Percentiles rank a stretch among this genome's conserved stretches.
These are phyloP conservation scores for Gnatocerus cornutus DNA, from an alignment of 2,888 invertebrate species.

Conservation along the genomic window DNA sequence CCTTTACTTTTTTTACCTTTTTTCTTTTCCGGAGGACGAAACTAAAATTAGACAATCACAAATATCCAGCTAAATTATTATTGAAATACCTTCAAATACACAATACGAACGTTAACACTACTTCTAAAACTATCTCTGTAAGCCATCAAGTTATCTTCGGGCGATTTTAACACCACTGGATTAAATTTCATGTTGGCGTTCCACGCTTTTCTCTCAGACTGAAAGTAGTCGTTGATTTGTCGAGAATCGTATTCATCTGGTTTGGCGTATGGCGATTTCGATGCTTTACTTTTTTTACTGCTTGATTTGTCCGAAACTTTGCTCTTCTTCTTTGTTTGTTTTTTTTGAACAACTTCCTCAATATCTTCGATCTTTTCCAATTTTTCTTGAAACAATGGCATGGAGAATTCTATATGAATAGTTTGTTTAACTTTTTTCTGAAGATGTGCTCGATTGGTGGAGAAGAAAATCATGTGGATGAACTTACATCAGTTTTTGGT, in stretches of 20 bases:
- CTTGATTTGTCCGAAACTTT: background rate
- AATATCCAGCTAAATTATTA: background rate
- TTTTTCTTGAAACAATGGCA: conserved; percentile 73
- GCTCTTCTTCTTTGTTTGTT: conserved; percentile 1
- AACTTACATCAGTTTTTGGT: conserved; percentile 71
- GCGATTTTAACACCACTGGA: conserved; percentile 70
- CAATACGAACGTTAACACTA: conserved; percentile 71
- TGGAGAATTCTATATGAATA: conserved; percentile 73
- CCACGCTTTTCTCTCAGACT: conserved; percentile 73
- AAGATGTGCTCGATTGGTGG: background rate
- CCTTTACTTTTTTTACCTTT: no score
- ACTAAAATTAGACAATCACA: conserved; percentile 9
- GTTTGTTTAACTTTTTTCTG: conserved; percentile 66
- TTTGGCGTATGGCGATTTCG: conserved; percentile 56
- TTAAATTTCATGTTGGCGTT: conserved; percentile 74
- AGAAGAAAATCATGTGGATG: conserved; percentile 36
- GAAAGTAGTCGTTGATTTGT: conserved; percentile 68
- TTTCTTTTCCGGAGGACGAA: conserved; percentile 41
- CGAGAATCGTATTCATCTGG: conserved; percentile 60
- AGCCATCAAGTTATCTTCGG: conserved; percentile 72
- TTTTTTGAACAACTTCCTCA: conserved; percentile 48
- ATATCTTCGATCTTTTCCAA: conserved; percentile 42
- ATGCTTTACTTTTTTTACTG: no score
- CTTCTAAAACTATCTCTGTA: conserved; percentile 75
- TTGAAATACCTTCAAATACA: conserved; percentile 71